Percentiles rank a stretch among this genome's conserved stretches.
phyloP scores from a whole-genome alignment of 2,113 vertebrate species.

The Xenopus laevis region DNA sequence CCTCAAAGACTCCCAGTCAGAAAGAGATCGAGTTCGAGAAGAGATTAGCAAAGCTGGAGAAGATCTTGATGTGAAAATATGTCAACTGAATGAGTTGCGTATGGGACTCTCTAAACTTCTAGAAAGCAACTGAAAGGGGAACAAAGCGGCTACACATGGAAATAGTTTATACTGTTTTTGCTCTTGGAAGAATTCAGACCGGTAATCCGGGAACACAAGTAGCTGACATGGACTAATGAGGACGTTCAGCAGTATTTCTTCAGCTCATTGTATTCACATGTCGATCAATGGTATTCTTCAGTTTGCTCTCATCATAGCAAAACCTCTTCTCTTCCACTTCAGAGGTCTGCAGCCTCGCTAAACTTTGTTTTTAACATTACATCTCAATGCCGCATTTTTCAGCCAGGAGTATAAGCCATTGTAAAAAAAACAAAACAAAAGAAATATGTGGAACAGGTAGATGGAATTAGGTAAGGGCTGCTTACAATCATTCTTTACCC shows the following conservation, averaged over 20 bases:
- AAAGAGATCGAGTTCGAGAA: slow-evolving; percentile 75
- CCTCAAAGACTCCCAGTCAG: slow-evolving; percentile 70
- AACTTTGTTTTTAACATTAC: slow-evolving; percentile 6
- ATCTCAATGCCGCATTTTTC: not conserved
- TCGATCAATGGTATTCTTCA: no score
- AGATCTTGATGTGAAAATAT: slow-evolving; percentile 90
- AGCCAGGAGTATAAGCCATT: slow-evolving; percentile 39
- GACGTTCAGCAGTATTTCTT: no score
- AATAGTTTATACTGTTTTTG: not conserved
- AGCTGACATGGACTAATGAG: no score
- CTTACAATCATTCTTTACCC: not conserved
- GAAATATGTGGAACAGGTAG: not conserved
- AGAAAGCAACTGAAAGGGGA: slow-evolving; percentile 61
- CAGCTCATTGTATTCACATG: no score
- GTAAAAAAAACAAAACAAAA: slow-evolving; percentile 18
- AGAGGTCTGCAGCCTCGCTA: no score
- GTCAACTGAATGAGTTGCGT: slow-evolving; percentile 87
- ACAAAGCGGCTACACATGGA: not conserved
- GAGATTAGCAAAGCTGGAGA: slow-evolving; percentile 83
- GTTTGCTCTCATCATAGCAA: no score
- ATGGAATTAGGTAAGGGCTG: not conserved
- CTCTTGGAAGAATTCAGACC: not conserved
- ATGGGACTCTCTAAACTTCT: slow-evolving; percentile 87
- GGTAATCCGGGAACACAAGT: not conserved
- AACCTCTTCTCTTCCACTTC: no score